phyloP scores from a whole-genome alignment of 2,888 invertebrate species.

The Caenorhabditis zanzibari region DNA sequence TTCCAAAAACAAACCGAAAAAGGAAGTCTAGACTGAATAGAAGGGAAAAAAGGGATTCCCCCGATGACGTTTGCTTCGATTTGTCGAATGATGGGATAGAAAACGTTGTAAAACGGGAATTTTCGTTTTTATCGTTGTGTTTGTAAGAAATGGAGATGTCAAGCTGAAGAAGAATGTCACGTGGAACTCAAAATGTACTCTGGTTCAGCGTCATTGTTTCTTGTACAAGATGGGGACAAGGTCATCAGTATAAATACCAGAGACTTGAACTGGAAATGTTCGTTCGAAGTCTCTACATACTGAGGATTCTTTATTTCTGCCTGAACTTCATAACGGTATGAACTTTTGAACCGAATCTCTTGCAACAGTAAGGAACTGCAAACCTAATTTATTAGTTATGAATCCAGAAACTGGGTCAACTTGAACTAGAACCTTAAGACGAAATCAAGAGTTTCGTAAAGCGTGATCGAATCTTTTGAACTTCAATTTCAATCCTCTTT shows the following conservation, averaged over 20 bases:
- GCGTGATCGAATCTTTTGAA: constrained; percentile 12
- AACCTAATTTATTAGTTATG: neutral
- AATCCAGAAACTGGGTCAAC: neutral
- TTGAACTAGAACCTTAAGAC: neutral
- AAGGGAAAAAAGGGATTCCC: constrained; percentile 29
- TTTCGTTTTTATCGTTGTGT: constrained; percentile 17
- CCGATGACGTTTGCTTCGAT: constrained; percentile 11
- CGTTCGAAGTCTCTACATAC: too few species aligned
- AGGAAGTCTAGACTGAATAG: constrained; percentile 13
- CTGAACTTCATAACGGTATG: neutral
- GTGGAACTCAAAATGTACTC: constrained; percentile 24
- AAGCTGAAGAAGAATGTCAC: constrained; percentile 6
- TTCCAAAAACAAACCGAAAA: neutral
- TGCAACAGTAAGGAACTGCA: neutral
- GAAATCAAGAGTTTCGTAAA: neutral
- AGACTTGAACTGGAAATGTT: too few species aligned
- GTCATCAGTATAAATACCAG: neutral
- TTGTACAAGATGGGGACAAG: neutral
- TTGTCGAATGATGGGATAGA: neutral
- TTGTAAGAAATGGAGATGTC: neutral
- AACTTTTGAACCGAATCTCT: too few species aligned
- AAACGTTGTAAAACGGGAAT: neutral
- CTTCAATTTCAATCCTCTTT: neutral
- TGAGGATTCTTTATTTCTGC: too few species aligned
- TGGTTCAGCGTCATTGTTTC: neutral